phyloP scores from a whole-genome alignment of 2,888 invertebrate species.

The Formica aserva region DNA sequence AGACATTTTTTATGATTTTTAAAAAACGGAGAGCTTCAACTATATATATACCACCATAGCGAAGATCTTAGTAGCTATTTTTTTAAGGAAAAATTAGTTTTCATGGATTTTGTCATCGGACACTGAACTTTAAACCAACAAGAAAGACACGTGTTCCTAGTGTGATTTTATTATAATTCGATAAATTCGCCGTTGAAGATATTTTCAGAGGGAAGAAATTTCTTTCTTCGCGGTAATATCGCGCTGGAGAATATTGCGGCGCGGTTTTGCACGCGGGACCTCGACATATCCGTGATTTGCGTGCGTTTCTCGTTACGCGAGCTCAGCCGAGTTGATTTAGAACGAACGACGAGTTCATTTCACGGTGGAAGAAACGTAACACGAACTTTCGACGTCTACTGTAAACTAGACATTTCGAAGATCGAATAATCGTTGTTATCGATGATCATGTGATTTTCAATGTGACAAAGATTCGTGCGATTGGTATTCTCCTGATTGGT shows the following conservation, averaged over 20 bases:
- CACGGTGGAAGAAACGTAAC: constrained; percentile 3
- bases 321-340: constrained; percentile 25
- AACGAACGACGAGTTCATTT: constrained; percentile 8
- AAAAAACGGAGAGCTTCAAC: neutral
- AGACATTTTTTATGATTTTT: neutral
- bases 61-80: neutral
- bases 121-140: neutral
- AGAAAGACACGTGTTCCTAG: neutral
- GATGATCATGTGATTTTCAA: neutral
- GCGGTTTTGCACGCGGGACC: constrained; percentile 38
- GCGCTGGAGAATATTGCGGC: neutral
- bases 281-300: constrained; percentile 30
- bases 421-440: neutral
- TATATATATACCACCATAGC: neutral
- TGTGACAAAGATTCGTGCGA: neutral
- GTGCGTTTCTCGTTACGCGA: constrained; percentile 32
- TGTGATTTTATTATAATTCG: neutral
- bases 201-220: neutral
- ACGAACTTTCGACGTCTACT: neutral
- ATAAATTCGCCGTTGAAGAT: neutral
- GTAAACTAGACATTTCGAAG: neutral
- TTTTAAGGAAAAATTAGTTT: neutral
- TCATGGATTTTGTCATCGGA: neutral
- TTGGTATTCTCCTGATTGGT: neutral
- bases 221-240: neutral